phyloP scores from a whole-genome alignment of 2,888 invertebrate species.

The Drosophila colorata region DNA sequence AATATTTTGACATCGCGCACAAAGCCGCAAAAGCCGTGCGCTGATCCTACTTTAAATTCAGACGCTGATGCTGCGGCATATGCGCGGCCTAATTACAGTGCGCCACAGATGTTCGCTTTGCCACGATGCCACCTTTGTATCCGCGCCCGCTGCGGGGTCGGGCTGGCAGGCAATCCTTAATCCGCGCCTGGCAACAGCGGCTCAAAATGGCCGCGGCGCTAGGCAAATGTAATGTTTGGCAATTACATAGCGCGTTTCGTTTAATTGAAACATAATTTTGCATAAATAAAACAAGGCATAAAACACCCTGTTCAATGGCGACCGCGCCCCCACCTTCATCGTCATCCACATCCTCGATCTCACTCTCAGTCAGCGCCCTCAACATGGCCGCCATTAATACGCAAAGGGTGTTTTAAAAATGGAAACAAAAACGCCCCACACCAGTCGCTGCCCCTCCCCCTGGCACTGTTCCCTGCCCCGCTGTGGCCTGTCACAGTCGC shows the following conservation, averaged over 20 bases:
- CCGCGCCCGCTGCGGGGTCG: constrained; percentile 24
- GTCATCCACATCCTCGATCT: neutral
- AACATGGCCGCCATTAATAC: constrained; percentile 57
- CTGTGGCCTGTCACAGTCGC: neutral
- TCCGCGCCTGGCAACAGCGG: constrained; percentile 40
- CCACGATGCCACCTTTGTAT: constrained; percentile 19
- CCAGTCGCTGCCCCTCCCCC: neutral
- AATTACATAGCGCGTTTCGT: constrained; percentile 77
- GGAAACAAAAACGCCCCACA: constrained; percentile 61
- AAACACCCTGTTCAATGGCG: constrained; percentile 77
- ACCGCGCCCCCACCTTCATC: constrained; percentile 10
- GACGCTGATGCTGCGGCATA: constrained; percentile 61
- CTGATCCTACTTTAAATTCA: constrained; percentile 81
- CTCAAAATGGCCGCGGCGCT: constrained; percentile 59
- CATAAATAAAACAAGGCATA: constrained; percentile 81
- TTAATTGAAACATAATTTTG: constrained; percentile 85
- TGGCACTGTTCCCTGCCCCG: neutral
- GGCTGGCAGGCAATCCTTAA: constrained; percentile 32
- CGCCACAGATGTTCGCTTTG: constrained; percentile 75
- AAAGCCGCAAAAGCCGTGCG: constrained; percentile 59
- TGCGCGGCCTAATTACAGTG: constrained; percentile 73
- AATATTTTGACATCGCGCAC: constrained; percentile 78
- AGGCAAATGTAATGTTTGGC: constrained; percentile 56
- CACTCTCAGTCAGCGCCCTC: constrained; percentile 11
- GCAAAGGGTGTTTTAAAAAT: constrained; percentile 70